Evolutionary conservation across 2,888 invertebrate genomes (phyloP), one percentile per base, ranked within the genome.

Genomic region (Drosophila cognata): DNA sequence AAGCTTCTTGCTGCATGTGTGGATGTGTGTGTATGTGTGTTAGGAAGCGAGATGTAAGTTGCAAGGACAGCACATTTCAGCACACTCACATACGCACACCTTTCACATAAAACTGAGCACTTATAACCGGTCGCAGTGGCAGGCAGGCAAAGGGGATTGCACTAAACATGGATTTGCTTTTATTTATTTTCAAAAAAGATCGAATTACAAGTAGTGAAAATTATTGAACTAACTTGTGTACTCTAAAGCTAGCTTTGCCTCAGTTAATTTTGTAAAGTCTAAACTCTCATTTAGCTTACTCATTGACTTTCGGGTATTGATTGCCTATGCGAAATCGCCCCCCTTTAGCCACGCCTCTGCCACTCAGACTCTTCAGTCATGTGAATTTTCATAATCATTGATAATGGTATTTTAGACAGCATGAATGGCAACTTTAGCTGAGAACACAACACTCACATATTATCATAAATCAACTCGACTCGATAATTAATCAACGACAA

Each of bases 41-140:
- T 31, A 8, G 0, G 21, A 43, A 38, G 60, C 35, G 50, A 52
- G 48, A 43, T 25, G 48, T 43, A 62, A 64, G 28, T 35, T 79
- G 64, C 56, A 61, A 71, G 62, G 58, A 57, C 68, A 66, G 71
- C 79, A 66, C 7, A 75, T 75, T 69, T 57, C 18, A 53, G 50
- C 62, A 58, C 48, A 70, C 51, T 48, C 21, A 52, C 57, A 31
- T 28, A 7, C 13, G n/a, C 59, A 58, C 50, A 66, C 51, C 46
- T 16, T 41, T 16, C 43, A 59, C 28, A 52, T 38, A 31, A 31
- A 51, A 43, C 25, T 50, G 43, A 55, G 41, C 11, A 29, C 38
- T 28, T 50, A 70, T 75, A 64, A 64, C 70, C 68, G 51, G 18
- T 11, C 16, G 25, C 77, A 76, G 56, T 25, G 72, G 66, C 52